These are phyloP conservation scores for Zonitis immaculata DNA, from an alignment of 2,888 invertebrate genomes.

Conservation along the genomic window DNA sequence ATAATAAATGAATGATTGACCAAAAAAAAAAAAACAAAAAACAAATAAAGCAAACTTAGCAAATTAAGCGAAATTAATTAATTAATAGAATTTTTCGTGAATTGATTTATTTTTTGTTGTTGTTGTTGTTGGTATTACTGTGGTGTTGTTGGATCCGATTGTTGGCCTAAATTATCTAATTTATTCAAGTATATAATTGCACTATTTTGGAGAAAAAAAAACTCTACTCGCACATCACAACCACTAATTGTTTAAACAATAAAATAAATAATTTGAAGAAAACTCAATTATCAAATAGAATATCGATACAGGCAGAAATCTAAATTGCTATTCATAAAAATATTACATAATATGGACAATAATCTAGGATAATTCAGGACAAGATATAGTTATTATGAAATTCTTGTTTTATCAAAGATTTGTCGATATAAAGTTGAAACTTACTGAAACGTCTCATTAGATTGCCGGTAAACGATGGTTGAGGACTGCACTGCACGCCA, in stretches of 20 bases:
- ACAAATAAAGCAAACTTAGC: constrained; percentile 27
- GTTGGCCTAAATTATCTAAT: background rate
- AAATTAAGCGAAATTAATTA: constrained; percentile 43
- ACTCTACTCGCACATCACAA: constrained; percentile 27
- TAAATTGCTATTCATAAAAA: constrained; percentile 12
- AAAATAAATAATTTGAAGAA: constrained; percentile 7
- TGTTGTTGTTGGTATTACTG: no score
- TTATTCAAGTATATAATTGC: constrained; percentile 4
- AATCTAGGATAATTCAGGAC: no score
- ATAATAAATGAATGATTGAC: no score
- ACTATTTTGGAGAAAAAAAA: constrained; percentile 6
- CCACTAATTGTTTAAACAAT: constrained; percentile 18
- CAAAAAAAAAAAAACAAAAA: constrained; percentile 16
- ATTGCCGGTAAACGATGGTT: constrained; percentile 65
- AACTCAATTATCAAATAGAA: no score
- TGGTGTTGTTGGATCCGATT: constrained; percentile 19
- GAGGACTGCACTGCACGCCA: constrained; percentile 35
- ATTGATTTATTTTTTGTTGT: no score
- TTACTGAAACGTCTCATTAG: constrained; percentile 85
- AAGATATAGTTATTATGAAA: no score
- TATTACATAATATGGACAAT: no score
- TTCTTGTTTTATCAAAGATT: background rate
- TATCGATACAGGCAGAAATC: constrained; percentile 29
- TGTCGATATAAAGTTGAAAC: constrained; percentile 53
- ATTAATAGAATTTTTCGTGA: no score